Base-by-base conservation (phyloP, 2,888 invertebrate species). In the Parthenolecanium corni region DNA sequence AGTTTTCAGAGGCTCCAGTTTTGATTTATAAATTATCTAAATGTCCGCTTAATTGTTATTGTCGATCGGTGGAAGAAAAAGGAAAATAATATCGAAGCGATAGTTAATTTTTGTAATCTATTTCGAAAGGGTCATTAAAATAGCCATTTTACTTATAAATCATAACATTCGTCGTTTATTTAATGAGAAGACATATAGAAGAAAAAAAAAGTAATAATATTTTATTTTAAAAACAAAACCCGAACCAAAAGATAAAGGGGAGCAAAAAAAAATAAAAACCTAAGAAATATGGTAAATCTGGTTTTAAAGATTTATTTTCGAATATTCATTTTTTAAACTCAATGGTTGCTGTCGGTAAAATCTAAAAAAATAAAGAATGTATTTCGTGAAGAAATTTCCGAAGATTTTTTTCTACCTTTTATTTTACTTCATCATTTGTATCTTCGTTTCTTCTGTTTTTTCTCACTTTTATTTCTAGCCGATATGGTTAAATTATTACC, bases 81-180 rank as follows among this genome's bases (percentile, higher is more conserved):
- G 23, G 23, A 23, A 23, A 23, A 18, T 40, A 40, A 40, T 40
- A 21, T 23, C 53, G 23, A 38, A 31, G 31, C 46, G 5, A 18
- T 46, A 6, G n/a, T 46, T 46, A 42, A 16, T 42, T 42, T 14
- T 14, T 42, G 4, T 46, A 56, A 56, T 56, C 44, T 56, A 56
- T 56, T 56, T 56, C 42, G 44, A 20, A 18, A 25, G 25, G 31
- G 56, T 56, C 44, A 56, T 56, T 56, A 56, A 56, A 24, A 21
- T 24, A 42, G 42, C 21, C 44, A 56, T 56, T n/a, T 56, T 56
- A 56, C 56, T 44, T 56, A 56, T 56, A 56, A 56, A 56, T 56
- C 56, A 46, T 42, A 21, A 42, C 31, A 49, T 21, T 49, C 49
- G 20, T 49, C 49, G 20, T 21, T 21, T 21, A 56, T 31, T 46